A percentile compares a stretch with the other conserved stretches of the same genome.
These are phyloP conservation scores for Oryctes rhinoceros DNA, from an alignment of 1,140 invertebrate genomes.

Conservation along the genomic window DNA sequence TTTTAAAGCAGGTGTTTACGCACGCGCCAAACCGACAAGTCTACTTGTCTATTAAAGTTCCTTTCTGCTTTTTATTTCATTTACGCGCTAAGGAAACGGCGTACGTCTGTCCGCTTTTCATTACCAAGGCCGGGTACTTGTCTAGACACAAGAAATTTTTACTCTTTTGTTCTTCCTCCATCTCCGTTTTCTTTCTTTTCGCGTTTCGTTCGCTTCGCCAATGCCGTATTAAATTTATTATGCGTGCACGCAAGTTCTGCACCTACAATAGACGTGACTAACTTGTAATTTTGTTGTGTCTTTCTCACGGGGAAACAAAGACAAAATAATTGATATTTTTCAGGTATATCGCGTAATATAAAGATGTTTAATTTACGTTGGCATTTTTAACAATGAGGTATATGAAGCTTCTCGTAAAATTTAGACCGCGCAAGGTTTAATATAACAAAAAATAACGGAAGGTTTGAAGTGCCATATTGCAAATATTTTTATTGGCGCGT, in stretches of 20 bases:
- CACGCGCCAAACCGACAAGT: slow-evolving; percentile 28
- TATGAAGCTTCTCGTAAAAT: no score
- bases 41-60: slow-evolving; percentile 37
- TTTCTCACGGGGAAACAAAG: background rate
- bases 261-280: background rate
- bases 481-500: no score
- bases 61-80: slow-evolving; percentile 30
- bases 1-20: slow-evolving; percentile 32
- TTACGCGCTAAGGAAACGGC: background rate
- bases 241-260: background rate
- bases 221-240: background rate
- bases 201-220: background rate
- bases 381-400: no score
- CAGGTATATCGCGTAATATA: no score
- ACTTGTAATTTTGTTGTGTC: slow-evolving; percentile 28
- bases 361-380: no score
- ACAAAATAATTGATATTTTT: no score
- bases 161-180: background rate
- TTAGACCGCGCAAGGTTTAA: no score
- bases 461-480: no score
- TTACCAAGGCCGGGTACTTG: slow-evolving; percentile 35
- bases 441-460: no score
- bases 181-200: background rate
- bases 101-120: slow-evolving; percentile 23
- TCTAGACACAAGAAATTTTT: slow-evolving; percentile 31